phyloP scores from a whole-genome alignment of 2,888 invertebrate genomes.

The Tanypteryx hageni region DNA sequence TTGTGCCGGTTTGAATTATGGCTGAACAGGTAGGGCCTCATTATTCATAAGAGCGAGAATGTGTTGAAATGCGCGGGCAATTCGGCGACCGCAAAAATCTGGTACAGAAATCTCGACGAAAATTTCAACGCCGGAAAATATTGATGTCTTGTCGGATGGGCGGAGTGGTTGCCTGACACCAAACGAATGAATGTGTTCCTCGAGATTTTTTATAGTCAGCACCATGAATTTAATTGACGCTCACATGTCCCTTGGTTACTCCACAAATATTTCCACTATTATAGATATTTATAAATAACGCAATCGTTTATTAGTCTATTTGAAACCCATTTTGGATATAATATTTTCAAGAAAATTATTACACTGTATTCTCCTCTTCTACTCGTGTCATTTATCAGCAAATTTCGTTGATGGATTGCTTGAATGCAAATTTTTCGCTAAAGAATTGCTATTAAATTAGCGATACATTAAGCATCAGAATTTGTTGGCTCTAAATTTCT shows the following conservation, averaged over 20 bases:
- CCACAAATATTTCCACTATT: neutral
- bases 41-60: neutral
- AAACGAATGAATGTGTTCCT: neutral
- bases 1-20: too few species aligned
- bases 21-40: neutral
- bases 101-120: neutral
- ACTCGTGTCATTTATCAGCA: too few species aligned
- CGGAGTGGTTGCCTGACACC: neutral
- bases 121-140: neutral
- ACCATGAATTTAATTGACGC: neutral
- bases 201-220: neutral
- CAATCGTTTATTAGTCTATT: too few species aligned
- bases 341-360: too few species aligned
- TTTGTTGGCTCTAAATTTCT: too few species aligned
- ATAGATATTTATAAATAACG: too few species aligned
- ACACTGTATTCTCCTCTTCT: too few species aligned
- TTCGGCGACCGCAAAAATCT: neutral
- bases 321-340: too few species aligned
- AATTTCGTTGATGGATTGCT: too few species aligned
- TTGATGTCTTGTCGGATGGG: neutral
- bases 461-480: too few species aligned
- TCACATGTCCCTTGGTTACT: neutral
- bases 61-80: neutral
- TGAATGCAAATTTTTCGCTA: too few species aligned
- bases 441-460: too few species aligned